Percentiles rank a stretch among this genome's conserved stretches.
Evolutionary conservation across 2,797 vertebrate genomes (phyloP).

Genomic region (Anisognathus igniventris): DNA sequence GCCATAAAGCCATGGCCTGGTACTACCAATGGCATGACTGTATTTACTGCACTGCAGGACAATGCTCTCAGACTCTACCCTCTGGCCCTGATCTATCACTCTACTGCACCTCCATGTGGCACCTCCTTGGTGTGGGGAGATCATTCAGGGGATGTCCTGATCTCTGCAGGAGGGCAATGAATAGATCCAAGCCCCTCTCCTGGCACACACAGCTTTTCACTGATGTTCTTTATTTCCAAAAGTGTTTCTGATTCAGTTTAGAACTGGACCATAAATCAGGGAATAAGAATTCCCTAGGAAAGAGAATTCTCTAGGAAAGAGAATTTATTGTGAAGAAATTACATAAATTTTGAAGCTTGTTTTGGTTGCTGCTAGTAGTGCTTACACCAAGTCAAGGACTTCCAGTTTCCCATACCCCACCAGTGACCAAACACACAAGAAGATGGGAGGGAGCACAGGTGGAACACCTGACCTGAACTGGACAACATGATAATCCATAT

Average conservation of each 20-base stretch:
- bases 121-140: not conserved
- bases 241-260: not conserved
- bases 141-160: rapidly evolving
- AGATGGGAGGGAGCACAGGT: not conserved
- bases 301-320: rapidly evolving
- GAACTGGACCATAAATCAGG: not conserved
- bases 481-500: not conserved
- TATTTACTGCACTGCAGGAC: not conserved
- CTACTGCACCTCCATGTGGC: not conserved
- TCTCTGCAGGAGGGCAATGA: not conserved
- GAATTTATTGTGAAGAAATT: not conserved
- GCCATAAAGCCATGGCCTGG: not conserved
- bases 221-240: not conserved
- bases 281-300: not conserved
- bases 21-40: not conserved
- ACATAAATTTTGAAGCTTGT: not conserved
- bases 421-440: not conserved
- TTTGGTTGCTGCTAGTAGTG: not conserved
- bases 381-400: not conserved
- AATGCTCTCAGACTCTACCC: not conserved
- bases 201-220: not conserved
- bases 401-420: not conserved
- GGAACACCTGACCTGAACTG: not conserved
- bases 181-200: not conserved
- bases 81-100: not conserved